A percentile compares a stretch with the other conserved stretches of the same genome.
These are phyloP conservation scores for Chymomyza fuscimana DNA, from an alignment of 2,888 invertebrate species.

Conservation along the genomic window DNA sequence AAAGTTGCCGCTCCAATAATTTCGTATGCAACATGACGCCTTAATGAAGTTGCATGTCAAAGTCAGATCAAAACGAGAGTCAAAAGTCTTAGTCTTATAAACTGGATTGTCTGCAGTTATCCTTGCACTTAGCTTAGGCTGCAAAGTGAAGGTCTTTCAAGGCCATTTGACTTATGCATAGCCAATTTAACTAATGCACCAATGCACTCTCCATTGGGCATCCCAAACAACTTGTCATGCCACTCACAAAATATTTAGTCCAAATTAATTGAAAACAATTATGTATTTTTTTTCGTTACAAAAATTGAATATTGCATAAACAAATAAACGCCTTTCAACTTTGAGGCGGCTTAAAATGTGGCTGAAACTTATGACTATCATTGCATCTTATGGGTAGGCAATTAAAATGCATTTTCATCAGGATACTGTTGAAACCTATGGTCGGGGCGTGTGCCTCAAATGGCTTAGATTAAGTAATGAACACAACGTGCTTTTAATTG, in stretches of 20 bases:
- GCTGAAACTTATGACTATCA: neutral
- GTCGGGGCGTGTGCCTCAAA: slow-evolving; percentile 23
- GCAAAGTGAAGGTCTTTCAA: slow-evolving; percentile 66
- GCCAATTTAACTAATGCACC: neutral
- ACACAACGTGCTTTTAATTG: slow-evolving; percentile 45
- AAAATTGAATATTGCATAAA: neutral
- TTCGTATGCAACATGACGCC: slow-evolving; percentile 9
- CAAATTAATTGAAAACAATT: neutral
- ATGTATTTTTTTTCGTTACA: slow-evolving; percentile 7
- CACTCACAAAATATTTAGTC: neutral
- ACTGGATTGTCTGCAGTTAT: slow-evolving; percentile 46
- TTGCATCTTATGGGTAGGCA: slow-evolving; percentile 37
- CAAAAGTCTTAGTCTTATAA: slow-evolving; percentile 27
- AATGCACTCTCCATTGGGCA: neutral
- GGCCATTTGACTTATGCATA: slow-evolving; percentile 29
- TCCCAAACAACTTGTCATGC: neutral
- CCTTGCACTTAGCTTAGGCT: slow-evolving; percentile 61
- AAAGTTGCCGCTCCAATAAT: slow-evolving; percentile 71
- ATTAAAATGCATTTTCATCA: slow-evolving; percentile 68
- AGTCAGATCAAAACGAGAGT: slow-evolving; percentile 59
- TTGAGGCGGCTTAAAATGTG: neutral
- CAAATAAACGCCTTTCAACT: neutral
- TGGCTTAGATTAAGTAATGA: slow-evolving; percentile 61
- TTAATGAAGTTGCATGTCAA: slow-evolving; percentile 59
- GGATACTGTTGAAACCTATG: slow-evolving; percentile 47